Evolutionary conservation across 2,113 vertebrate species (phyloP).

Genomic region (Tragulus kanchil): DNA sequence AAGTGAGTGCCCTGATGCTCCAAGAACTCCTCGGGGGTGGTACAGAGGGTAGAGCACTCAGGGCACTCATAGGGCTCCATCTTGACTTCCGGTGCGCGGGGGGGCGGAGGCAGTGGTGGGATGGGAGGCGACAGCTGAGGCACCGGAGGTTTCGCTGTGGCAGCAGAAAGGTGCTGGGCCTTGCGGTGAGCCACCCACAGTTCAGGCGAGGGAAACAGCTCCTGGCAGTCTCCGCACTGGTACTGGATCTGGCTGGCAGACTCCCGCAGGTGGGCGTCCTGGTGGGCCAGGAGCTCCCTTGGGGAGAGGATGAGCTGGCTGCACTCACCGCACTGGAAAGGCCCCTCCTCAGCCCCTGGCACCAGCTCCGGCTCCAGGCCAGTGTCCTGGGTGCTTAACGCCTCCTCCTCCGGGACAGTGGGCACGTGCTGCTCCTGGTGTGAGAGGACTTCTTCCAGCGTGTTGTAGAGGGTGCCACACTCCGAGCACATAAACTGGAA

Average conservation of each 20-base stretch:
- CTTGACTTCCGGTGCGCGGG: neutral
- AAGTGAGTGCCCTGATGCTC: slow-evolving; percentile 95
- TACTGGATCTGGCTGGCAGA: slow-evolving; percentile 90
- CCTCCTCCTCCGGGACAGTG: slow-evolving; percentile 45
- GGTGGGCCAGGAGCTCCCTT: slow-evolving; percentile 92
- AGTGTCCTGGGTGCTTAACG: slow-evolving; percentile 37
- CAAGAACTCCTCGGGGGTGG: slow-evolving; percentile 93
- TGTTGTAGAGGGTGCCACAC: slow-evolving; percentile 93
- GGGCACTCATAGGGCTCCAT: slow-evolving; percentile 95
- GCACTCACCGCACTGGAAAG: slow-evolving; percentile 95
- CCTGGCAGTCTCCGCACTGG: slow-evolving; percentile 94
- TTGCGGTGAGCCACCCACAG: slow-evolving; percentile 93
- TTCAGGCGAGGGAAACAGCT: slow-evolving; percentile 92
- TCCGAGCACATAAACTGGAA: slow-evolving; percentile 96
- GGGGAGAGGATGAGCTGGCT: slow-evolving; percentile 91
- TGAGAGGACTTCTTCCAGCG: slow-evolving; percentile 92
- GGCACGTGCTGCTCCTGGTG: slow-evolving; percentile 93
- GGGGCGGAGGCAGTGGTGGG: slow-evolving; percentile 20
- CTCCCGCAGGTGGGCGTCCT: slow-evolving; percentile 93
- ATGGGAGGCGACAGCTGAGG: neutral
- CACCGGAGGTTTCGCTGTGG: neutral
- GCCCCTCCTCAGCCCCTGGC: slow-evolving; percentile 82
- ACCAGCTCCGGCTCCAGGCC: neutral
- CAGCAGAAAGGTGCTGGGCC: slow-evolving; percentile 68
- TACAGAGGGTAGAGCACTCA: slow-evolving; percentile 92